Percentiles rank a stretch among this genome's conserved stretches.
Evolutionary conservation across 2,888 invertebrate species (phyloP).

Genomic region (Trisateles emortualis): DNA sequence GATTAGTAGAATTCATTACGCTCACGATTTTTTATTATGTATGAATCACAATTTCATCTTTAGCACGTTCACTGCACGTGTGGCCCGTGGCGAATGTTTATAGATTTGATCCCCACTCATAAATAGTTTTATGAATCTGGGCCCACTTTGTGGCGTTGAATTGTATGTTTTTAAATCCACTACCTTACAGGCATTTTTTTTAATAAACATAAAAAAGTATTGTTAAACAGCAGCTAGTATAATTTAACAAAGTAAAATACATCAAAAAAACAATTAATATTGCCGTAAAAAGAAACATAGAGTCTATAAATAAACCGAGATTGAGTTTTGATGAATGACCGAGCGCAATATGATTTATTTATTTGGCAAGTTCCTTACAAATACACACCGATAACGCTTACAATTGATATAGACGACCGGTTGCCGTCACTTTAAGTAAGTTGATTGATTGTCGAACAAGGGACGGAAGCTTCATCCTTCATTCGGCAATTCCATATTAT

Average conservation of each 20-base stretch:
- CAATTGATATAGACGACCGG: constrained; percentile 73
- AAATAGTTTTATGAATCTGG: too few relatives aligned
- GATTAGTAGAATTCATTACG: too few relatives aligned
- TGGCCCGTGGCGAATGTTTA: too few relatives aligned
- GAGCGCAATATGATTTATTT: constrained; percentile 63
- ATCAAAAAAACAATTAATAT: constrained; percentile 25
- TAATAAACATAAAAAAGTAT: too few relatives aligned
- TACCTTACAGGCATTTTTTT: too few relatives aligned
- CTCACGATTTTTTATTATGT: too few relatives aligned
- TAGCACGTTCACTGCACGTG: too few relatives aligned
- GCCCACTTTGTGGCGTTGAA: too few relatives aligned
- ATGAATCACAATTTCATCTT: too few relatives aligned
- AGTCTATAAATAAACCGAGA: constrained; percentile 49
- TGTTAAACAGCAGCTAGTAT: too few relatives aligned
- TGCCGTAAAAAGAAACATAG: constrained; percentile 9
- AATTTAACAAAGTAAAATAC: not conserved
- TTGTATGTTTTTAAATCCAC: too few relatives aligned
- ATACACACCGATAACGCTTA: constrained; percentile 55
- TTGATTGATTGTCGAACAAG: constrained; percentile 67
- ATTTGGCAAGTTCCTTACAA: constrained; percentile 63
- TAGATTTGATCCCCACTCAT: too few relatives aligned
- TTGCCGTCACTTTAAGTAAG: constrained; percentile 63
- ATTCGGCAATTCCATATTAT: constrained; percentile 22
- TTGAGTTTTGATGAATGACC: constrained; percentile 67
- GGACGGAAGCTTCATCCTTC: constrained; percentile 39